phyloP scores from a whole-genome alignment of 2,113 vertebrate genomes.

The Catharus minimus region DNA sequence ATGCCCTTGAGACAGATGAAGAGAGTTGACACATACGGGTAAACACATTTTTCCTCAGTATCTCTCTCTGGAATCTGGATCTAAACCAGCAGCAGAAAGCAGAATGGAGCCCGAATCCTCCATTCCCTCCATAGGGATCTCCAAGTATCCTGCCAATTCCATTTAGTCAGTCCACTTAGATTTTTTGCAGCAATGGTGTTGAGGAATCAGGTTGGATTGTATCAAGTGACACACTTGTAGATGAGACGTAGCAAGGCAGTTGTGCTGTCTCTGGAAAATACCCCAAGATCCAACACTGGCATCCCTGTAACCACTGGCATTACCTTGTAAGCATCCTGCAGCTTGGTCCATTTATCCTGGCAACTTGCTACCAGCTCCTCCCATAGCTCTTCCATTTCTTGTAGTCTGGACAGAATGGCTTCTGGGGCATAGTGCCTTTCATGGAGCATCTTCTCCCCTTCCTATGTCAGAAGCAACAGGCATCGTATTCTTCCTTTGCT shows the following conservation, averaged over 20 bases:
- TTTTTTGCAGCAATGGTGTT: neutral
- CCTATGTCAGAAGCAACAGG: conserved; percentile 64
- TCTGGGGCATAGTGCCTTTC: conserved; percentile 63
- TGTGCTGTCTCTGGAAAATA: neutral
- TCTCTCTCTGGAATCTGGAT: neutral
- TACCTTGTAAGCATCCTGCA: conserved; percentile 85
- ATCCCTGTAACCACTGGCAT: neutral
- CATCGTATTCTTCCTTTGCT: neutral
- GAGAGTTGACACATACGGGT: neutral
- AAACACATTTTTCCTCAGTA: neutral
- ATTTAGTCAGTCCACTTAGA: neutral
- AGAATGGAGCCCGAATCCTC: neutral
- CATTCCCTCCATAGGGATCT: neutral
- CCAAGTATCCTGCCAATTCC: neutral
- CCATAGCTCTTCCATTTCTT: conserved; percentile 83
- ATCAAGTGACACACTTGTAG: neutral
- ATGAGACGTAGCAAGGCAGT: neutral
- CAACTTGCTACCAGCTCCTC: conserved; percentile 78
- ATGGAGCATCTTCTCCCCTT: conserved; percentile 81
- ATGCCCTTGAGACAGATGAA: neutral
- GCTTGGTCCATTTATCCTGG: conserved; percentile 75
- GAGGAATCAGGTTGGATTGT: neutral
- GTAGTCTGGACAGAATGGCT: conserved; percentile 76
- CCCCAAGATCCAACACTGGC: neutral
- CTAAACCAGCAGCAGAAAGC: neutral